Evolutionary conservation across 2,113 vertebrate genomes (phyloP), one percentile per base, ranked within the genome.

Genomic region (Nothocercus julius): DNA sequence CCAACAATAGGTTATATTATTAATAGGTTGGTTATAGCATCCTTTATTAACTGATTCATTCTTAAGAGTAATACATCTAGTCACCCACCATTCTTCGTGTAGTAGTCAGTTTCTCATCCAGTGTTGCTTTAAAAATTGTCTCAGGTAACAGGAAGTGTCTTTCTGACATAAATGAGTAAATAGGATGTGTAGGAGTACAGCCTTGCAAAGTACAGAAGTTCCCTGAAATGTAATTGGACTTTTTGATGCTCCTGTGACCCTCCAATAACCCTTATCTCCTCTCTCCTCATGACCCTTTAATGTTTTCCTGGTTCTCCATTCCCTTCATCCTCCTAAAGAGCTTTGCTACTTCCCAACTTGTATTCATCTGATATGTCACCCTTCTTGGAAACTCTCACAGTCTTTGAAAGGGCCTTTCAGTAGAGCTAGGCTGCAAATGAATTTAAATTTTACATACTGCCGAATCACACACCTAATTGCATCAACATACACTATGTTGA

Each of bases 31-130:
- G 94, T 97, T 96, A 78, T 83, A 54, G 64, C 58, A 87, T 70
- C 91, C 96, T 95, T 96, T 91, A 96, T 87, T 93, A 87, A 92
- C 36, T 76, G 78, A 92, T 96, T 95, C 70, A 96, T 96, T 95
- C 74, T 75, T 91, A 95, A 91, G 13, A 45, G 27, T 82, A 95
- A 92, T 89, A 90, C 81, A 87, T 91, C 90, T 87, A 97, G 59
- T 95, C 67, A 95, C 77, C 66, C 85, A 96, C 49, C 36, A 66
- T 93, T 82, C 54, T 92, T 96, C 69, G 80, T 76, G n/a, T 62
- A 34, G 87, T 44, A 89, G 28, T 87, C 82, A 82, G 63, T 47
- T 74, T 2, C 2, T 40, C 54, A 27, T 45, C 92, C 70, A 44
- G 28, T 82, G 68, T 54, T 95, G 44, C 93, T 96, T 61, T 89